These are phyloP conservation scores for Mormoops blainvillei DNA, from an alignment of 2,113 vertebrate genomes.

Conservation along the genomic window DNA sequence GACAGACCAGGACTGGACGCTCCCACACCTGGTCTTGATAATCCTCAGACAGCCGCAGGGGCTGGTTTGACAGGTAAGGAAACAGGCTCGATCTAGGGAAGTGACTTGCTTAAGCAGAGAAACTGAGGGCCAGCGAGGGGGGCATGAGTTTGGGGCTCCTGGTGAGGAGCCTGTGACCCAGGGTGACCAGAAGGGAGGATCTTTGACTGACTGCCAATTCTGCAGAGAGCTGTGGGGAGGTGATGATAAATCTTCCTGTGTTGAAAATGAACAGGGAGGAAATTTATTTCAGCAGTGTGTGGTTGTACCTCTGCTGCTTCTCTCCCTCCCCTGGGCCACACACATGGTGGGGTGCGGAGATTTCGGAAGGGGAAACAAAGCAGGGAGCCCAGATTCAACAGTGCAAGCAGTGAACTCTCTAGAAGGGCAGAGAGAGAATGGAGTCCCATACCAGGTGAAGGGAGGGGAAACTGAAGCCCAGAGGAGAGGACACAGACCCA, in stretches of 20 bases:
- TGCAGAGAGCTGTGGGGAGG: neutral
- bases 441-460: neutral
- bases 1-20: neutral
- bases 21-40: neutral
- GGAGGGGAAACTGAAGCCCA: neutral
- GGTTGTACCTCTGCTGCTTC: neutral
- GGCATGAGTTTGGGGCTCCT: neutral
- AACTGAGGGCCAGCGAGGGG: neutral
- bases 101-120: neutral
- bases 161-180: accelerated
- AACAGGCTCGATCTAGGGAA: neutral
- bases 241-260: neutral
- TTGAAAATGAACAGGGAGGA: neutral
- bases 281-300: neutral
- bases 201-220: neutral
- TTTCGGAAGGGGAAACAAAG: neutral
- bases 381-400: neutral
- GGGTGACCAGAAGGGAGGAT: neutral
- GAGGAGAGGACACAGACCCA: neutral
- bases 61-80: neutral
- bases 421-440: neutral
- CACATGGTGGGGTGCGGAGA: accelerated
- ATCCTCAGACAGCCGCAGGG: neutral
- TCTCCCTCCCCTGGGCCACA: neutral
- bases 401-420: neutral